phyloP scores from a whole-genome alignment of 2,888 invertebrate species.

The Reticulitermes lucifugus region DNA sequence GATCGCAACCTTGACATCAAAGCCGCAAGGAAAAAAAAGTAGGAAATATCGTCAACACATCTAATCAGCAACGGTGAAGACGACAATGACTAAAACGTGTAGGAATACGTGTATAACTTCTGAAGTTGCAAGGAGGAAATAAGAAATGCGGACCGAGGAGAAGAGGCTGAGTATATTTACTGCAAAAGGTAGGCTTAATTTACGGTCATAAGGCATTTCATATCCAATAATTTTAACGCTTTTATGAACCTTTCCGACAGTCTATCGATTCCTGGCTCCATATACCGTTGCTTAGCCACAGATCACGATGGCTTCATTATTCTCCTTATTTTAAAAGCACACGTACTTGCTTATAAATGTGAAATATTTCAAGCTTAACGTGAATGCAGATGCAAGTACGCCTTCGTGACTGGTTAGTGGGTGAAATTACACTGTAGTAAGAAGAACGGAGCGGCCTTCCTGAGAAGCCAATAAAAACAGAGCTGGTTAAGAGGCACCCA shows the following conservation, averaged over 20 bases:
- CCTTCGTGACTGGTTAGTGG: too few relatives aligned
- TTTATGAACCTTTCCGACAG: background rate
- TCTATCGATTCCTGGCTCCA: background rate
- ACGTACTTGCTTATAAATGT: background rate
- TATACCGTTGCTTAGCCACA: background rate
- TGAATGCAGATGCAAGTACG: too few relatives aligned
- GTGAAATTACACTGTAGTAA: too few relatives aligned
- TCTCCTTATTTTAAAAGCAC: background rate
- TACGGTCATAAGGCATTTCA: background rate
- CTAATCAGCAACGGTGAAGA: background rate
- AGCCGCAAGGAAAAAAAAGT: background rate
- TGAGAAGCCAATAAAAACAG: too few relatives aligned
- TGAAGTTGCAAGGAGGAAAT: background rate
- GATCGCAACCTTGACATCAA: background rate
- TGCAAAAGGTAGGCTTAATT: background rate
- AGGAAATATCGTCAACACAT: background rate
- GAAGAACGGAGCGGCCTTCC: too few relatives aligned
- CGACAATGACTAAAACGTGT: background rate
- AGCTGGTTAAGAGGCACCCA: too few relatives aligned
- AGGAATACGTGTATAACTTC: background rate
- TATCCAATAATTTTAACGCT: background rate
- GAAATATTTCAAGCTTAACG: too few relatives aligned
- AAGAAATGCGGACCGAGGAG: background rate
- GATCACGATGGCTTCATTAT: background rate
- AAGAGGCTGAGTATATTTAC: background rate